A percentile compares a stretch with the other conserved stretches of the same genome.
Conservation (phyloP, 2,113 vertebrate species). For the Xiphophorus maculatus region DNA sequence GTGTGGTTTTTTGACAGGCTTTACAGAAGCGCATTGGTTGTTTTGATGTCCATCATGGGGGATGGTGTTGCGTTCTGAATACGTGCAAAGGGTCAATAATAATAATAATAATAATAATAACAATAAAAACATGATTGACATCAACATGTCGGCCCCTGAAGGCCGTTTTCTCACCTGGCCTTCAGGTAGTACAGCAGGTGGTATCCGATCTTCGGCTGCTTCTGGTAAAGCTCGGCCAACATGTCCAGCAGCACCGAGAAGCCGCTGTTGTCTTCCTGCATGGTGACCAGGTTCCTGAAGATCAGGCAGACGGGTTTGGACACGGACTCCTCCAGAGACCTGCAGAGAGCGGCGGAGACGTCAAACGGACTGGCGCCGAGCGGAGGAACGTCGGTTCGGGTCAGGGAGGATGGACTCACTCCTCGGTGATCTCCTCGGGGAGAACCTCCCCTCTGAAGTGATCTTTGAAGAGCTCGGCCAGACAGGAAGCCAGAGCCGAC, state of each 20-base stretch:
- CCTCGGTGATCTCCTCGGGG: conserved; percentile 95
- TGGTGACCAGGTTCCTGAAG: conserved; percentile 96
- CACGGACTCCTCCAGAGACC: conserved; percentile 96
- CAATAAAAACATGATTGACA: no score
- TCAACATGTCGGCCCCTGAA: background rate
- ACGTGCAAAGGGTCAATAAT: no score
- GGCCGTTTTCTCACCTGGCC: conserved; percentile 83
- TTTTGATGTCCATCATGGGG: no score
- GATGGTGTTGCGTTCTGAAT: no score
- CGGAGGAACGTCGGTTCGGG: background rate
- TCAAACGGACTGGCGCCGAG: background rate
- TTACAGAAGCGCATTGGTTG: no score
- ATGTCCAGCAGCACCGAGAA: conserved; percentile 94
- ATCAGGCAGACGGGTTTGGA: conserved; percentile 94
- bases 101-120: no score
- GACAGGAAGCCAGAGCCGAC: conserved; percentile 90
- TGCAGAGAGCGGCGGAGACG: conserved; percentile 51
- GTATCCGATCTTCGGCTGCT: conserved; percentile 97
- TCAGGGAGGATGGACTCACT: conserved; percentile 77
- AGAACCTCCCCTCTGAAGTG: conserved; percentile 95
- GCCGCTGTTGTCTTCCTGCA: conserved; percentile 97
- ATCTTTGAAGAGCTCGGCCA: conserved; percentile 93
- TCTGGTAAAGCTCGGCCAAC: conserved; percentile 95
- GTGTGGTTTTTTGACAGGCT: no score
- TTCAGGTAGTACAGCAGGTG: conserved; percentile 95